A percentile compares a stretch with the other conserved stretches of the same genome.
These are phyloP conservation scores for Parasteatoda tepidariorum DNA, from an alignment of 1,140 invertebrate genomes.

Conservation along the genomic window DNA sequence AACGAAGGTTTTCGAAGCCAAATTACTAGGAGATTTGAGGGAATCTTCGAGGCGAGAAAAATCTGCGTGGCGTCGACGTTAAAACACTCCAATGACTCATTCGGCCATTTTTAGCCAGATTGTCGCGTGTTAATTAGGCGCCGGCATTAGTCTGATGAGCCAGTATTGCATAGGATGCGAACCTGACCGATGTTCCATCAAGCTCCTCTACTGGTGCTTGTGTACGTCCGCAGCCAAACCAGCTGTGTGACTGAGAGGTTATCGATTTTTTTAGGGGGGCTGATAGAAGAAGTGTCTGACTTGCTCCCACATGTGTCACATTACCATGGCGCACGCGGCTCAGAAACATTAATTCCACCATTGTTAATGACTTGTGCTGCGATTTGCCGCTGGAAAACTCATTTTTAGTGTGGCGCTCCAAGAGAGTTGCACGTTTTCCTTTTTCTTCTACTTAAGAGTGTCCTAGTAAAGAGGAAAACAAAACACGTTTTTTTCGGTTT, in stretches of 20 bases:
- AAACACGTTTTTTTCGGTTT: slow-evolving; percentile 14
- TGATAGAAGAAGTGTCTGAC: slow-evolving; percentile 55
- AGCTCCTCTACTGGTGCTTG: slow-evolving; percentile 26
- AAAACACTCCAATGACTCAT: slow-evolving; percentile 53
- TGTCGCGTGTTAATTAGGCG: slow-evolving; percentile 54
- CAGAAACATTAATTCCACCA: slow-evolving; percentile 61
- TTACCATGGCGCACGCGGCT: slow-evolving; percentile 58
- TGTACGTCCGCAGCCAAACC: slow-evolving; percentile 11
- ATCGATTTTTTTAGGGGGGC: slow-evolving; percentile 52
- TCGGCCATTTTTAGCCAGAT: slow-evolving; percentile 60
- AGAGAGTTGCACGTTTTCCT: slow-evolving; percentile 33
- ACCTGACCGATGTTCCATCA: slow-evolving; percentile 11
- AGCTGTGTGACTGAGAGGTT: slow-evolving; percentile 54
- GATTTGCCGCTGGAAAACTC: slow-evolving; percentile 55
- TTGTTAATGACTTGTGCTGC: slow-evolving; percentile 61
- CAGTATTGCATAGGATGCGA: background rate
- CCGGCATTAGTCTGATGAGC: slow-evolving; percentile 45
- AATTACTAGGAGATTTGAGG: slow-evolving; percentile 29
- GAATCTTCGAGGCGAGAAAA: slow-evolving; percentile 47
- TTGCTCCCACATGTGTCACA: slow-evolving; percentile 61
- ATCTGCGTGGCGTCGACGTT: slow-evolving; percentile 55
- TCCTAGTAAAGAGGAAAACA: slow-evolving; percentile 19
- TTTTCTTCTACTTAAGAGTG: background rate
- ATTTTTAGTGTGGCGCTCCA: slow-evolving; percentile 47
- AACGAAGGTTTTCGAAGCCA: slow-evolving; percentile 43